Evolutionary conservation across 37 sponge, comb jelly and placozoan genomes (phyloP), one percentile per base, ranked within the genome.

Genomic region (Hexactinellida sp.): DNA sequence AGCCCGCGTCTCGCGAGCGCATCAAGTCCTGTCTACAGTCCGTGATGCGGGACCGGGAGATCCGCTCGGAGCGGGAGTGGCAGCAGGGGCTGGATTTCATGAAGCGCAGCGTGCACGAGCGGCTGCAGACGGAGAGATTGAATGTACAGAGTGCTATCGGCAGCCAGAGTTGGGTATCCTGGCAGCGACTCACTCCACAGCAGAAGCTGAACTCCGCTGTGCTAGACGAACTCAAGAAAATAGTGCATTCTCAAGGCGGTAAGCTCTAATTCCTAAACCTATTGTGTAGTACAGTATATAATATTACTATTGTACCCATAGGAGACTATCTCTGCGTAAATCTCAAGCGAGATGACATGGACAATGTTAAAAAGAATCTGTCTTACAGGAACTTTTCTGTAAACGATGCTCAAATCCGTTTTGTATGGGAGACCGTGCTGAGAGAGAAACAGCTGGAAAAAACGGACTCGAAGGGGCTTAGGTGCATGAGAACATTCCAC

Each of bases 291-390:
- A 47, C 16, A 47, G 52, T 19, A 9, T 47, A 47, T 16, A 47
- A 16, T 47, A 47, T 9, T 47, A 47, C 13, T 9, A 16, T 47
- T 47, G 52, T 16, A 19, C 52, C 9, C 16, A 63, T 63, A 63
- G 76, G 76, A 63, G 76, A 63, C 76, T 28, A 63, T n/a, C 76
- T 63, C 32, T 5, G 19, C 34, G 13, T 63, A 7, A 63, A 63
- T n/a, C 76, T 63, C 5, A 63, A 63, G 76, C 76, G 76, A 21
- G 76, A 63, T 63, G 76, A 63, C 76, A 5, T 63, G 76, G 76
- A 63, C 13, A 63, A 63, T 28, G 13, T 63, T 21, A 63, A 63
- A n/a, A 63, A 63, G 30, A 63, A 63, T 63, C 28, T 63, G 21
- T 63, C 76, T 63, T 63, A 63, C 13, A 23, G 30, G 30, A 63